Percentiles rank a stretch among this genome's conserved stretches.
These are phyloP conservation scores for Drosophila seguyi DNA, from an alignment of 1,140 invertebrate species.

Conservation along the genomic window DNA sequence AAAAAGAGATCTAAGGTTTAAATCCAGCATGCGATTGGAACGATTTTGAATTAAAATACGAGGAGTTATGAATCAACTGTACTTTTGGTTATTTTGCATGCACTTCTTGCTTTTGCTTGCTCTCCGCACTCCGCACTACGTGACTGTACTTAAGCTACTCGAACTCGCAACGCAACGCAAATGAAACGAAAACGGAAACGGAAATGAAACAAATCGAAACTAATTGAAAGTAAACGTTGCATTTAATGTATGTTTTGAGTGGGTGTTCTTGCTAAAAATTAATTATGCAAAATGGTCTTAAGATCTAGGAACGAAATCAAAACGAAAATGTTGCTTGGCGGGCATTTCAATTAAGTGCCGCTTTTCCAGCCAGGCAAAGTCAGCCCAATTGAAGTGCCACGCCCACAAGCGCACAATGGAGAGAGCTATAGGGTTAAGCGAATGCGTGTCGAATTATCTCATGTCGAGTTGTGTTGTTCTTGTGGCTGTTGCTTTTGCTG, in stretches of 20 bases:
- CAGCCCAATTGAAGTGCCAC: conserved; percentile 69
- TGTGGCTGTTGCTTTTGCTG: conserved; percentile 19
- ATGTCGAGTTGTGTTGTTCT: conserved; percentile 33
- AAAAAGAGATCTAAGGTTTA: conserved; percentile 23
- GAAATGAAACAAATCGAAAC: conserved; percentile 61
- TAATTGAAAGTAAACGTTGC: conserved; percentile 68
- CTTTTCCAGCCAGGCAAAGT: conserved; percentile 71
- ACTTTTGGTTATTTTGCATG: conserved; percentile 53
- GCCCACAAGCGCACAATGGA: conserved; percentile 32
- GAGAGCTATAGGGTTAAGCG: conserved; percentile 43
- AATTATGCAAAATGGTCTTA: conserved; percentile 67
- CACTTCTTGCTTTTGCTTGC: conserved; percentile 34
- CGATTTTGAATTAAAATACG: conserved; percentile 15
- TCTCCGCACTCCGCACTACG: conserved; percentile 46
- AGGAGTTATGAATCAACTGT: conserved; percentile 51
- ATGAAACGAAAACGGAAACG: conserved; percentile 40
- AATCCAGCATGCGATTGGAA: conserved; percentile 37
- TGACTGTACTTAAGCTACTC: conserved; percentile 63
- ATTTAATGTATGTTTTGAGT: conserved; percentile 65
- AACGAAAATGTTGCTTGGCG: conserved; percentile 41
- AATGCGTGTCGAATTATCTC: conserved; percentile 47
- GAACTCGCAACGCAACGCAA: conserved; percentile 64
- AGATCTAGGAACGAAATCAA: conserved; percentile 56
- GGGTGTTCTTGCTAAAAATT: conserved; percentile 50
- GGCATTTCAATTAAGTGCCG: conserved; percentile 75